Evolutionary conservation across 1,140 invertebrate genomes (phyloP).

Genomic region (Drosophila hydei): DNA sequence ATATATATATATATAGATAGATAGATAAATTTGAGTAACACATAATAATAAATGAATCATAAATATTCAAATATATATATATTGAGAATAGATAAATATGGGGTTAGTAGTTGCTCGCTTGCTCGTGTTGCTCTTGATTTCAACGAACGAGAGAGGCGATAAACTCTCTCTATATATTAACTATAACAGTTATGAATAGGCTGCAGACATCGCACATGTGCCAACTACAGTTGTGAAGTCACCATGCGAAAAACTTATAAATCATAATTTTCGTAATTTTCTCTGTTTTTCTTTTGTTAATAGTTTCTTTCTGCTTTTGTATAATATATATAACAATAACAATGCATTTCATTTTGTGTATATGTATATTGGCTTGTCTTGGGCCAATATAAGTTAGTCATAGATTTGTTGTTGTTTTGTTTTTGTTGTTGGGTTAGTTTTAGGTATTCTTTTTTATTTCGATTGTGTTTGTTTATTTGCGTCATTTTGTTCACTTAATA

Average conservation of each 20-base stretch:
- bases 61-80: constrained; percentile 53
- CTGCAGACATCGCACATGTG: constrained; percentile 14
- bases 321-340: constrained; percentile 40
- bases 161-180: constrained; percentile 12
- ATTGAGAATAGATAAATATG: constrained; percentile 38
- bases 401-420: constrained; percentile 29
- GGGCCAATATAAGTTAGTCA: constrained; percentile 7
- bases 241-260: constrained; percentile 28
- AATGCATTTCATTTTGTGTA: constrained; percentile 26
- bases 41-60: constrained; percentile 56
- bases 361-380: constrained; percentile 20
- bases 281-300: constrained; percentile 24
- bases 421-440: constrained; percentile 19
- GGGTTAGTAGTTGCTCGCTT: constrained; percentile 15
- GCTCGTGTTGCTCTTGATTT: constrained; percentile 7
- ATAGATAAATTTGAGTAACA: constrained; percentile 65
- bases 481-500: constrained; percentile 75
- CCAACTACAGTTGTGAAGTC: constrained; percentile 36
- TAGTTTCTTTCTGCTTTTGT: constrained; percentile 14
- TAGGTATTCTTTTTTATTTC: constrained; percentile 42
- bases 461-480: constrained; percentile 78
- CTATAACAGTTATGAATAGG: constrained; percentile 27
- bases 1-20: constrained; percentile 18
- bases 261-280: too few species aligned
- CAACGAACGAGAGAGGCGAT: neutral